A percentile compares a stretch with the other conserved stretches of the same genome.
phyloP scores from a whole-genome alignment of 2,888 invertebrate genomes.

The Rhamnusium bicolor region DNA sequence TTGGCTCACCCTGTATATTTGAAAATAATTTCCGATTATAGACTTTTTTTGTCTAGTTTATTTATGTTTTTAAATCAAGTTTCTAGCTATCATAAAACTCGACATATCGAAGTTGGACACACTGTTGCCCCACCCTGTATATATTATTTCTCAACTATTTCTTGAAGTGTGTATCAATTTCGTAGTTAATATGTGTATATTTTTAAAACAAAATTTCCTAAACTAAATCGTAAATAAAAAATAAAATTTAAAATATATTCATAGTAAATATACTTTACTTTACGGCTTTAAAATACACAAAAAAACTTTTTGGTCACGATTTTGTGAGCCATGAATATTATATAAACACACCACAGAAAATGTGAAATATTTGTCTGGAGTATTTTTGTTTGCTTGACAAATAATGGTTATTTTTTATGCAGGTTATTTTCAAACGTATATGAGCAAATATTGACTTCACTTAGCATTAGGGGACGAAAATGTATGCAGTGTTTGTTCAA shows the following conservation, averaged over 20 bases:
- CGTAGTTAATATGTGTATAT: neutral
- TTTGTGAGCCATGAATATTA: neutral
- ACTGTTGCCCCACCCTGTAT: no score
- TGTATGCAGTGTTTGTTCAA: slow-evolving; percentile 4
- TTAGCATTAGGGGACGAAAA: slow-evolving; percentile 11
- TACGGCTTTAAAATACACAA: neutral
- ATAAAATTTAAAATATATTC: neutral
- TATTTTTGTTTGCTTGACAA: slow-evolving; percentile 17
- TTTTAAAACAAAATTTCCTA: neutral
- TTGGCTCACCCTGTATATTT: no score
- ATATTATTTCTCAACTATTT: neutral
- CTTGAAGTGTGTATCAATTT: neutral
- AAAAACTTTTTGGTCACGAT: slow-evolving; percentile 27
- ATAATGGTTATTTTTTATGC: slow-evolving; percentile 20
- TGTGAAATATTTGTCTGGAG: slow-evolving; percentile 24
- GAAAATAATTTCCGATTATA: no score
- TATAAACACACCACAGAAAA: slow-evolving; percentile 13
- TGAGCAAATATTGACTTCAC: slow-evolving; percentile 24
- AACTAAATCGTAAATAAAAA: neutral
- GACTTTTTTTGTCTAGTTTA: no score
- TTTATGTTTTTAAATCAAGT: no score
- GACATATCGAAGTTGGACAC: no score
- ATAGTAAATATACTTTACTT: neutral
- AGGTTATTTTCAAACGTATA: slow-evolving; percentile 20
- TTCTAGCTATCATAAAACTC: no score